Base-by-base conservation (phyloP, 2,797 vertebrate genomes). In the Galaxias olidus region DNA sequence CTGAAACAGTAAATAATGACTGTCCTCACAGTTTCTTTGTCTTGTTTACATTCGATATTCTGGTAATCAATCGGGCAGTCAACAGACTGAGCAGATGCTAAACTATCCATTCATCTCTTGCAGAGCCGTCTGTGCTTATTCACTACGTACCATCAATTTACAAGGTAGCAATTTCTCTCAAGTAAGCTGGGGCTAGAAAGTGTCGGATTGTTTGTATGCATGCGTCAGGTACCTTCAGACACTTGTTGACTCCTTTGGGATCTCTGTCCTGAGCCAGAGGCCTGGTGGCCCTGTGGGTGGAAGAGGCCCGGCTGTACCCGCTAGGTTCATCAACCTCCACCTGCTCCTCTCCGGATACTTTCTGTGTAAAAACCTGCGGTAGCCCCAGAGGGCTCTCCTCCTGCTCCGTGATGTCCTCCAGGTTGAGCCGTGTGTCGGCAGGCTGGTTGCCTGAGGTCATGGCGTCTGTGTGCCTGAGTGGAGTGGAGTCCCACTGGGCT, bases 161-260 rank as follows among this genome's bases (percentile, higher is more conserved):
- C n/a, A 30, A 30, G 30, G 2, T 30, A 30, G 30, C 6, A 30
- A 30, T 30, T 30, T 30, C 30, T 30, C 30, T 30, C 30, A 30
- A 30, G 30, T 2, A 30, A 30, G 30, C 30, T 30, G 30, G 30
- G 30, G 6, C 6, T 2, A 30, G 30, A 30, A 30, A 30, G 11
- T 45, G 43, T 10, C 55, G 53, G 17, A 63, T 52, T 63, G 48
- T 40, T 6, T 10, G 52, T 13, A 12, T 65, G 45, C 61, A 14
- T 1, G 45, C 30, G 47, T 56, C 40, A 30, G 20, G 81, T 86
- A 87, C 85, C 83, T 89, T 82, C 18, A 89, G 78, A 61, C 61
- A 69, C 61, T 66, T 72, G 67, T 82, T 87, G 61, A 87, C 60
- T 66, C 69, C 64, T 65, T 73, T 85, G 30, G 84, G 79, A 63